These are phyloP conservation scores for Chloroceryle amazona DNA, from an alignment of 2,797 vertebrate genomes.

Conservation along the genomic window DNA sequence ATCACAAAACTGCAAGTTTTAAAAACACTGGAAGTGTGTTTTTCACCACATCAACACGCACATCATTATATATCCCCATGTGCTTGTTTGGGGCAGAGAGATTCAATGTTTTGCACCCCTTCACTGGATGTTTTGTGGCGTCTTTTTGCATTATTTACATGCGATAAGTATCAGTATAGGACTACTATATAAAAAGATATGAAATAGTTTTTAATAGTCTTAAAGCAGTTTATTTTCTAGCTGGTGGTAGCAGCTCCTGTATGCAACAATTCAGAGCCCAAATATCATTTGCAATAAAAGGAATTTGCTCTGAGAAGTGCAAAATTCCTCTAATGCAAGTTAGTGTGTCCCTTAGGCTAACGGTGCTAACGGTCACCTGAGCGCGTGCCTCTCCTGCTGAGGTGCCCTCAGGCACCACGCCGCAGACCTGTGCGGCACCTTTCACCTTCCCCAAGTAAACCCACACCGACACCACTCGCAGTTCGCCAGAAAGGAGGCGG, in stretches of 20 bases:
- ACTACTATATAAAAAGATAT: not conserved
- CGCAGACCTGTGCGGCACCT: not conserved
- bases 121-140: not conserved
- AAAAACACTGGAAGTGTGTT: not conserved
- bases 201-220: not conserved
- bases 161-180: not conserved
- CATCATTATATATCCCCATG: accelerated
- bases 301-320: not conserved
- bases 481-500: too few species aligned
- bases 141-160: not conserved
- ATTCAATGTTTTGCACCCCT: not conserved
- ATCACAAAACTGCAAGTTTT: not conserved
- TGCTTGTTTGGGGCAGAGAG: not conserved
- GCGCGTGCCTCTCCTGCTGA: not conserved
- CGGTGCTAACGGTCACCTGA: not conserved
- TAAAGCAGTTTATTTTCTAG: not conserved
- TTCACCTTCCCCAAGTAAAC: not conserved
- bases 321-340: not conserved
- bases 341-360: not conserved
- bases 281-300: not conserved
- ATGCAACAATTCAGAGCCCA: not conserved
- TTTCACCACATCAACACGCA: not conserved
- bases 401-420: not conserved
- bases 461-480: too few species aligned
- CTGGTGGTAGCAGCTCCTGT: not conserved